Base-by-base conservation (phyloP, 2,888 invertebrate genomes). In the Limnephilus lunatus region DNA sequence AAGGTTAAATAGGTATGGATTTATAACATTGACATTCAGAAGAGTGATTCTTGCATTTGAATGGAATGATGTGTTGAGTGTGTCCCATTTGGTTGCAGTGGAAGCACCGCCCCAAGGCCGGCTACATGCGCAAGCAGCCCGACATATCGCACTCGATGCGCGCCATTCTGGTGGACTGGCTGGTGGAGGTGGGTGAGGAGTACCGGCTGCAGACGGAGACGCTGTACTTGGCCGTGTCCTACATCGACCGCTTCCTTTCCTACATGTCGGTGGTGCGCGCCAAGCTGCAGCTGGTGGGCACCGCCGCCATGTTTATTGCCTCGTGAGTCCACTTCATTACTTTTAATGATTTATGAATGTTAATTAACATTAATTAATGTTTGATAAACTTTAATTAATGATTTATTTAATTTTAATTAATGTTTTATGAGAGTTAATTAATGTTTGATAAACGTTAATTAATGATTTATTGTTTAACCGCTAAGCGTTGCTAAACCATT, bases 151-250 rank as follows among this genome's bases (percentile, higher is more conserved):
- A 98, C 94, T 97, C 97, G 91, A 99, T 99, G 99, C 97, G 99
- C 91, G 97, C 98, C 80, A 99, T 99, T 94, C 97, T 99, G 85
- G 98, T 99, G 19, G 99, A 99, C 95, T 99, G 99, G 99, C 96
- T 99, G 91, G 99, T 99, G 0, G 99, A 99, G 96, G 99, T 99
- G 30, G 98, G 98, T 25, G 98, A 98, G 95, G 99, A 99, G 95
- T 99, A 99, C 95, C 97, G 97, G 94, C 96, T 99, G 94, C 98
- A 98, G 94, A 97, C 97, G 85, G 99, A 99, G 96, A 99, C 99
- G 0, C 95, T 99, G 31, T 99, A 98, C 95, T 96, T 99, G 93
- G 98, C 99, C 31, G 98, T 99, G 81, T 98, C 98, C 90, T 99
- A 98, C 95, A 98, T 99, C 93, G 99, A 99, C 95, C 97, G 99